These are phyloP conservation scores for Drosophila pectinifera DNA, from an alignment of 1,140 invertebrate genomes.

Conservation along the genomic window DNA sequence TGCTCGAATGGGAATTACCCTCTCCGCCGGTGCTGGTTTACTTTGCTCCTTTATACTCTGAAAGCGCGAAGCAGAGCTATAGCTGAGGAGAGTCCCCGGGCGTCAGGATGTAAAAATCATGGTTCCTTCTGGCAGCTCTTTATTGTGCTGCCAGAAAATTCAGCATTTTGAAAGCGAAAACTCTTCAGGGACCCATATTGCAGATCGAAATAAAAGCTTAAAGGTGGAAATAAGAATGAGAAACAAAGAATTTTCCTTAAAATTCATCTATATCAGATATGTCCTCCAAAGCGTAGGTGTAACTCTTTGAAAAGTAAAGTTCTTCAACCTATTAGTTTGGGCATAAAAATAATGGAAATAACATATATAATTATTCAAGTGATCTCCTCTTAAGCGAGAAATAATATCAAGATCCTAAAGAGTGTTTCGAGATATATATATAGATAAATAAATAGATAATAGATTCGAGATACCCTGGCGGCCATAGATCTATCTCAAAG, in stretches of 20 bases:
- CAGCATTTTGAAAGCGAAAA: not conserved
- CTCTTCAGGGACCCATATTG: not conserved
- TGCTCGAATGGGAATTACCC: slow-evolving; percentile 28
- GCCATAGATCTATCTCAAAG: not conserved
- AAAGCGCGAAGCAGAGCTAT: no score
- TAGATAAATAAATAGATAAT: no score
- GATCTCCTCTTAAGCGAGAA: no score
- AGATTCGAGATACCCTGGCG: slow-evolving; percentile 13
- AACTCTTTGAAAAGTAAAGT: no score
- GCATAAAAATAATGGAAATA: no score
- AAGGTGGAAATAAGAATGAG: not conserved
- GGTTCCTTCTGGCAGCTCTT: not conserved
- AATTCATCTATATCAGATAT: no score
- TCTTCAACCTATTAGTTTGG: no score
- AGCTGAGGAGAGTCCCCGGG: no score
- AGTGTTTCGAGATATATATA: no score
- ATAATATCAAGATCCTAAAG: no score
- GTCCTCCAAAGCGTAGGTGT: no score
- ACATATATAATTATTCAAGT: no score
- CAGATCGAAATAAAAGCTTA: not conserved
- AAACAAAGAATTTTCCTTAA: not conserved
- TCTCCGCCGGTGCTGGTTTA: slow-evolving; percentile 7
- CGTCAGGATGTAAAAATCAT: slow-evolving; percentile 7
- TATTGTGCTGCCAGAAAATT: not conserved
- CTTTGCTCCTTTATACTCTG: not conserved